phyloP scores from a whole-genome alignment of 92 coral and sea anemone genomes.

The Zoanthus solanderi region DNA sequence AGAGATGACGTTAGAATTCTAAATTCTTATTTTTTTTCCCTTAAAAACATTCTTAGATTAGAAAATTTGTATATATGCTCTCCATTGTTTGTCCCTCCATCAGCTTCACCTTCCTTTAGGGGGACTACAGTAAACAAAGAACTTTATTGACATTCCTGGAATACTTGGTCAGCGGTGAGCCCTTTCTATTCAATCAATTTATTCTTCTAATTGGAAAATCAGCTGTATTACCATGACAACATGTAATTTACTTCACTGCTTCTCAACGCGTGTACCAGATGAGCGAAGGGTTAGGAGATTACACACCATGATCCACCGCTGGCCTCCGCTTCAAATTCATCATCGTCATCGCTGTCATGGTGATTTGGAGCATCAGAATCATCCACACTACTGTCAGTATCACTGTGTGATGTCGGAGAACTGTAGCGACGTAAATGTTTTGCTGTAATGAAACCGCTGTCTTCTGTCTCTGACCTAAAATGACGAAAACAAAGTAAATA shows the following conservation, averaged over 20 bases:
- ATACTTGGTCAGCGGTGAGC: no score
- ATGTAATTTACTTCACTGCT: background rate
- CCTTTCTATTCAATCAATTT: background rate
- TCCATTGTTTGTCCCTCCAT: no score
- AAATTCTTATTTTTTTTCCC: no score
- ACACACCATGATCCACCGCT: conserved; percentile 93
- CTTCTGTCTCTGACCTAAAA: conserved; percentile 80
- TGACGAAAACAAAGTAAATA: background rate
- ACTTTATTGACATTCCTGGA: no score
- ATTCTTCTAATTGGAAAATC: background rate
- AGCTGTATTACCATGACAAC: background rate
- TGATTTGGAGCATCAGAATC: conserved; percentile 73
- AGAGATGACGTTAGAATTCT: no score
- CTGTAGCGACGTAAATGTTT: conserved; percentile 94
- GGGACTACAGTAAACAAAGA: no score
- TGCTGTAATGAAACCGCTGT: conserved; percentile 77
- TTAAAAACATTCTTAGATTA: no score
- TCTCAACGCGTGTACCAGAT: background rate
- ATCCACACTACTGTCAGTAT: conserved; percentile 96
- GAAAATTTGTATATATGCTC: no score
- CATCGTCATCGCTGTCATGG: conserved; percentile 81
- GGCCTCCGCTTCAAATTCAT: conserved; percentile 72
- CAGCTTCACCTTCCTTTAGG: no score
- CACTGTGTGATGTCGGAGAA: conserved; percentile 70
- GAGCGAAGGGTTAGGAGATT: conserved; percentile 64